These are phyloP conservation scores for Furnarius figulus DNA, from an alignment of 2,113 vertebrate genomes.

Conservation along the genomic window DNA sequence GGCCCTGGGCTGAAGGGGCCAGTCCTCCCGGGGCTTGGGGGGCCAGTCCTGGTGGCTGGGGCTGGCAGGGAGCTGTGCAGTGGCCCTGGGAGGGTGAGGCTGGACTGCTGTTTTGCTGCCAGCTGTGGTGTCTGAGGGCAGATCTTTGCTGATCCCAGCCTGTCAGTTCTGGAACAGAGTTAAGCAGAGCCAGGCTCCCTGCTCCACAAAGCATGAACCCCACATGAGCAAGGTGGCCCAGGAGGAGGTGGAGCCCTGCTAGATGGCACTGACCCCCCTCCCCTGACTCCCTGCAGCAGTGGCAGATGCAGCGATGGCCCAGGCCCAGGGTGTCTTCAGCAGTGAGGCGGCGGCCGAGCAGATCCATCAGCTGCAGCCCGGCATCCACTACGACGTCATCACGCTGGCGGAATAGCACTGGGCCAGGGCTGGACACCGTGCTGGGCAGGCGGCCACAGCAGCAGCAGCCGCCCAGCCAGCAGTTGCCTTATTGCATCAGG, in stretches of 20 bases:
- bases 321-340: constrained; percentile 83
- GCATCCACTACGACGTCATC: constrained; percentile 93
- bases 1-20: neutral
- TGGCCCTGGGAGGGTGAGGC: neutral
- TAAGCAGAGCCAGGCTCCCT: fast-evolving
- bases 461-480: neutral
- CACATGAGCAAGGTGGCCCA: fast-evolving
- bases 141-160: neutral
- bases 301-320: constrained; percentile 88
- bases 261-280: neutral
- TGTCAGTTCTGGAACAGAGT: neutral
- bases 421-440: neutral
- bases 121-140: too few species aligned
- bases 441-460: neutral
- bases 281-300: constrained; percentile 73
- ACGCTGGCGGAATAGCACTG: constrained; percentile 80
- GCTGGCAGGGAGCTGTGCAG: fast-evolving
- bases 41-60: neutral
- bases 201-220: neutral
- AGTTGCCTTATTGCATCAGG: constrained; percentile 24
- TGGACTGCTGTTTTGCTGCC: neutral
- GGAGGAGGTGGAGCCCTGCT: too few species aligned
- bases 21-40: neutral
- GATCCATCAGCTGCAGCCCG: constrained; percentile 89
- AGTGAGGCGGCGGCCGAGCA: constrained; percentile 86